Evolutionary conservation across 2,888 invertebrate species (phyloP).

Genomic region (Mimumesa dahlbomi): DNA sequence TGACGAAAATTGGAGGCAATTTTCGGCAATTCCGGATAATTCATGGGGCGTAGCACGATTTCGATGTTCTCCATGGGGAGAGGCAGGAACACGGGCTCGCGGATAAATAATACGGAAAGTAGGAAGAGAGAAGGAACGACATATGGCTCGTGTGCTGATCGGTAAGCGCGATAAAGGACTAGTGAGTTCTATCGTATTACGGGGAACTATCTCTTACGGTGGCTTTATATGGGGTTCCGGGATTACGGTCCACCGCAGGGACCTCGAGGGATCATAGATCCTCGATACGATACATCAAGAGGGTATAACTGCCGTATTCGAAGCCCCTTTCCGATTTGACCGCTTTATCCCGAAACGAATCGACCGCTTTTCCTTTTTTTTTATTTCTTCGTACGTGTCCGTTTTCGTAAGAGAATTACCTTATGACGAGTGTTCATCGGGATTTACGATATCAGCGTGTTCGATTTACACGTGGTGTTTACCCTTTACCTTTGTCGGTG

Average conservation of each 20-base stretch:
- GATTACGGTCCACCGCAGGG: conserved; percentile 69
- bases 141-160: conserved; percentile 61
- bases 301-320: conserved; percentile 56
- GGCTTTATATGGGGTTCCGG: conserved; percentile 59
- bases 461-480: too few relatives aligned
- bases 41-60: conserved; percentile 52
- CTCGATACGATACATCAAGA: conserved; percentile 64
- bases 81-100: conserved; percentile 19
- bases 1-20: conserved; percentile 59
- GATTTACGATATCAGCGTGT: neutral
- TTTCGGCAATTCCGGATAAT: conserved; percentile 61
- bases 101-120: conserved; percentile 62
- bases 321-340: conserved; percentile 60
- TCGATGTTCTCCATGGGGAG: conserved; percentile 15
- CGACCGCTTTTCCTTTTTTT: conserved; percentile 40
- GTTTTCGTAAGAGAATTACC: conserved; percentile 26
- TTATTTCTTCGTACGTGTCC: neutral
- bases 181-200: conserved; percentile 62
- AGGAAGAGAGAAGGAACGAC: conserved; percentile 44
- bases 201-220: conserved; percentile 62
- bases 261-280: conserved; percentile 64
- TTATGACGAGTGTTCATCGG: neutral
- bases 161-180: conserved; percentile 52
- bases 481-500: too few relatives aligned
- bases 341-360: conserved; percentile 63